A percentile compares a stretch with the other conserved stretches of the same genome.
Evolutionary conservation across 2,888 invertebrate genomes (phyloP).

Genomic region (Dasypolia templi): DNA sequence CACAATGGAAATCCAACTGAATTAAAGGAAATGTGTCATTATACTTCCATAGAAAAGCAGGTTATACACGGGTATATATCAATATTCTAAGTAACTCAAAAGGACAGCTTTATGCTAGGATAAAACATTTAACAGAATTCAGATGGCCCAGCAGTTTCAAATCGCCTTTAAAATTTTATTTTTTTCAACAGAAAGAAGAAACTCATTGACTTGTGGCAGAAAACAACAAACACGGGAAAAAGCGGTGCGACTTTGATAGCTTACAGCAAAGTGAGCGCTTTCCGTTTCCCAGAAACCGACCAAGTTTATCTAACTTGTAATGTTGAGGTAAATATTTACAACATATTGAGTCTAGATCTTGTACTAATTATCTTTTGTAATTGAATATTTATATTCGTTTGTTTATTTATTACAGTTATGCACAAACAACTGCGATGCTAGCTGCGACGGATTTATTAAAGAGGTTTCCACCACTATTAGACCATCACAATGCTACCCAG

Average conservation of each 20-base stretch:
- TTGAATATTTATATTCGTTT: not conserved
- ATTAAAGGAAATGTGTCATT: too few relatives aligned
- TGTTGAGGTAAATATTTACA: constrained; percentile 90
- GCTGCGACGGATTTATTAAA: constrained; percentile 77
- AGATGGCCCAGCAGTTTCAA: not conserved
- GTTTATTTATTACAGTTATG: constrained; percentile 79
- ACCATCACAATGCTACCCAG: constrained; percentile 79
- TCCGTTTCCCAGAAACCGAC: constrained; percentile 93
- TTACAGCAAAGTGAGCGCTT: constrained; percentile 93
- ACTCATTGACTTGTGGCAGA: constrained; percentile 92
- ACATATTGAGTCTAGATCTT: not conserved
- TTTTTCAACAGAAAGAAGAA: constrained; percentile 90
- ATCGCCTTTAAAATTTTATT: not conserved
- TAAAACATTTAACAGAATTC: not conserved
- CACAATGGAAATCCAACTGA: not conserved
- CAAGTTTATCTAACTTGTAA: constrained; percentile 94
- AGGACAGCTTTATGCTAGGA: too few relatives aligned
- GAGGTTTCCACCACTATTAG: constrained; percentile 80
- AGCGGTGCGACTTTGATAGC: constrained; percentile 92
- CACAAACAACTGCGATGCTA: constrained; percentile 83
- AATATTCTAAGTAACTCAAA: not conserved
- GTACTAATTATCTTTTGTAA: not conserved
- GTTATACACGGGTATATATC: not conserved
- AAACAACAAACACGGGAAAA: constrained; percentile 90
- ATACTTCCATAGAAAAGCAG: not conserved